A percentile compares a stretch with the other conserved stretches of the same genome.
Evolutionary conservation across 2,797 vertebrate species (phyloP).

Genomic region (Manis crassicaudata): DNA sequence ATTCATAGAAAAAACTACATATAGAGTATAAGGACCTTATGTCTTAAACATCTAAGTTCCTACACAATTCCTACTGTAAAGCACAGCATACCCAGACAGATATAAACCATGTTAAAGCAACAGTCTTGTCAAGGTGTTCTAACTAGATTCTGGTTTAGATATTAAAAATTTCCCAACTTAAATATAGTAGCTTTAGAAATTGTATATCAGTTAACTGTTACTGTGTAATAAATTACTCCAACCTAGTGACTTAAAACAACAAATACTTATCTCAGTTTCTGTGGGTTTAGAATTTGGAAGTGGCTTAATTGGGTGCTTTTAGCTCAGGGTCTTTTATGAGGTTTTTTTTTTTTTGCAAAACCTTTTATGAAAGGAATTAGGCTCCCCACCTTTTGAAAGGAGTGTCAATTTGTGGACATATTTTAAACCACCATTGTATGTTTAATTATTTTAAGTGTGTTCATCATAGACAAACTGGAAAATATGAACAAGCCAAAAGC

Average conservation of each 20-base stretch:
- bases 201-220: not conserved
- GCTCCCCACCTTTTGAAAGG: not conserved
- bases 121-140: not conserved
- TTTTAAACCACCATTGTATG: not conserved
- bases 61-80: not conserved
- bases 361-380: not conserved
- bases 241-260: not conserved
- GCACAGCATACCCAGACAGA: not conserved
- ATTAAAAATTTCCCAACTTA: not conserved
- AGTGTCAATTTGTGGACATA: not conserved
- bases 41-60: not conserved
- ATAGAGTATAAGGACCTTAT: not conserved
- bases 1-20: not conserved
- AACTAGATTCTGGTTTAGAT: not conserved
- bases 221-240: conserved; percentile 4
- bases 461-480: not conserved
- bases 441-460: conserved; percentile 12
- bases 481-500: not conserved
- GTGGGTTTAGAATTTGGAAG: not conserved
- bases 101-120: not conserved
- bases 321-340: not conserved
- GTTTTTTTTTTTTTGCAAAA: not conserved
- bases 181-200: not conserved
- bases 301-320: not conserved
- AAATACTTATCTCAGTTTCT: not conserved